phyloP scores from a whole-genome alignment of 2,888 invertebrate genomes.

The Holacanthella duospinosa region DNA sequence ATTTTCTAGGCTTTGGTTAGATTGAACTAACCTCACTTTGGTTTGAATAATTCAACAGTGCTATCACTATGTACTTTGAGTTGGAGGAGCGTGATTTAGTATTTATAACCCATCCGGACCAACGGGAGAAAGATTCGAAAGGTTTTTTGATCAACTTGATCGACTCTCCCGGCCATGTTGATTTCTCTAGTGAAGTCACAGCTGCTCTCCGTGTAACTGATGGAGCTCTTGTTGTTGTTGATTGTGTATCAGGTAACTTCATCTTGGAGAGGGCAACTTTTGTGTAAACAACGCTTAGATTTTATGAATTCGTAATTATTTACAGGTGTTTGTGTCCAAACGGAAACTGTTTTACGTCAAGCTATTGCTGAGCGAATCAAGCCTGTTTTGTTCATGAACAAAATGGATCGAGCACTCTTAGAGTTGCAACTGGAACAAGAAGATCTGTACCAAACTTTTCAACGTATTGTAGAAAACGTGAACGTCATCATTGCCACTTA shows the following conservation, averaged over 20 bases:
- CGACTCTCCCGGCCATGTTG: constrained; percentile 99
- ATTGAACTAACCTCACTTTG: background rate
- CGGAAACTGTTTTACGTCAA: constrained; percentile 98
- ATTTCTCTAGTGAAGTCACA: constrained; percentile 99
- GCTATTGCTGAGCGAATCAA: constrained; percentile 99
- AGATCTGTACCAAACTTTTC: constrained; percentile 97
- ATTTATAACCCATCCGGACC: constrained; percentile 82
- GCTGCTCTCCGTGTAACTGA: constrained; percentile 99
- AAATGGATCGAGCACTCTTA: constrained; percentile 98
- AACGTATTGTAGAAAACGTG: constrained; percentile 98
- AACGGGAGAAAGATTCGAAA: constrained; percentile 77
- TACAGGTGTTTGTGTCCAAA: constrained; percentile 97
- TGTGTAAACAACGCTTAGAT: background rate
- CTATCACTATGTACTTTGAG: constrained; percentile 99
- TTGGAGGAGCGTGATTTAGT: constrained; percentile 85
- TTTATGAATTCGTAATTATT: constrained; percentile 10
- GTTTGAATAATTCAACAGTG: constrained; percentile 50
- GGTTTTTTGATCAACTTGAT: constrained; percentile 99
- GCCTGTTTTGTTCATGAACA: constrained; percentile 99
- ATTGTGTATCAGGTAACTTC: constrained; percentile 89
- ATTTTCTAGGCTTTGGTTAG: background rate
- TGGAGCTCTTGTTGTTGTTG: constrained; percentile 98
- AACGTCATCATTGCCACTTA: constrained; percentile 99
- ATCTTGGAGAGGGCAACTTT: background rate
- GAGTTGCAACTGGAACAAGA: constrained; percentile 94